These are phyloP conservation scores for Melanotaenia nigrans DNA, from an alignment of 2,797 vertebrate species.

Conservation along the genomic window DNA sequence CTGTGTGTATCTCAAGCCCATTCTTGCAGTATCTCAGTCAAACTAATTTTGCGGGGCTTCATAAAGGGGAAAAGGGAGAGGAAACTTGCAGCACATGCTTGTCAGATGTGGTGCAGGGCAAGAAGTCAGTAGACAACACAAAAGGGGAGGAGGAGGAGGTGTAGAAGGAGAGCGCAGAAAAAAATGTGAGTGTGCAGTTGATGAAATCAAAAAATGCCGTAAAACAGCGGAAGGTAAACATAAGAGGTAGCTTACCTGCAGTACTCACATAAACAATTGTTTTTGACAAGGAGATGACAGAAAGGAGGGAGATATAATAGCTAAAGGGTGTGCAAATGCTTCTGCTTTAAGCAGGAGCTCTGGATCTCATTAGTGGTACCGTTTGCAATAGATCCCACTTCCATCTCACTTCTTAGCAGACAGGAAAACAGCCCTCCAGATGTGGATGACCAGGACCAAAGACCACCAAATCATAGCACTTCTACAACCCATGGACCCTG, in stretches of 20 bases:
- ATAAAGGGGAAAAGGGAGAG: conserved; percentile 75
- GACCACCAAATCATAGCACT: conserved; percentile 24
- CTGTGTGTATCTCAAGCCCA: conserved; percentile 21
- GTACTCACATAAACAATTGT: conserved; percentile 13
- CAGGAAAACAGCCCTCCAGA: conserved; percentile 65
- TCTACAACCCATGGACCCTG: conserved; percentile 33
- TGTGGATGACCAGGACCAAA: conserved; percentile 68
- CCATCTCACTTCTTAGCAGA: conserved; percentile 46
- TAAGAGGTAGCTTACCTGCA: conserved; percentile 6
- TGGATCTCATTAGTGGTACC: conserved; percentile 79
- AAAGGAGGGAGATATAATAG: conserved; percentile 14
- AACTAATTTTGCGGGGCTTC: conserved; percentile 70
- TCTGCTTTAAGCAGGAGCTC: conserved; percentile 66
- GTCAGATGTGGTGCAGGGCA: conserved; percentile 76
- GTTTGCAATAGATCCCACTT: conserved; percentile 54
- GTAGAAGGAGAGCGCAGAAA: conserved; percentile 21
- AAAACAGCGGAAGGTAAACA: conserved; percentile 62
- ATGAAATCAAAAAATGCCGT: conserved; percentile 44
- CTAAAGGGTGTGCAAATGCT: conserved; percentile 30
- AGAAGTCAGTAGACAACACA: conserved; percentile 53
- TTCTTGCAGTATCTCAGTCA: conserved; percentile 48
- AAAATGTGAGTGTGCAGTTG: conserved; percentile 23
- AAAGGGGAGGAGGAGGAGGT: conserved; percentile 39
- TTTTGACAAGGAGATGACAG: conserved; percentile 21
- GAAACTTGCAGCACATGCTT: conserved; percentile 85